phyloP scores from a whole-genome alignment of 1,140 invertebrate species.

The Drosophila asahinai region DNA sequence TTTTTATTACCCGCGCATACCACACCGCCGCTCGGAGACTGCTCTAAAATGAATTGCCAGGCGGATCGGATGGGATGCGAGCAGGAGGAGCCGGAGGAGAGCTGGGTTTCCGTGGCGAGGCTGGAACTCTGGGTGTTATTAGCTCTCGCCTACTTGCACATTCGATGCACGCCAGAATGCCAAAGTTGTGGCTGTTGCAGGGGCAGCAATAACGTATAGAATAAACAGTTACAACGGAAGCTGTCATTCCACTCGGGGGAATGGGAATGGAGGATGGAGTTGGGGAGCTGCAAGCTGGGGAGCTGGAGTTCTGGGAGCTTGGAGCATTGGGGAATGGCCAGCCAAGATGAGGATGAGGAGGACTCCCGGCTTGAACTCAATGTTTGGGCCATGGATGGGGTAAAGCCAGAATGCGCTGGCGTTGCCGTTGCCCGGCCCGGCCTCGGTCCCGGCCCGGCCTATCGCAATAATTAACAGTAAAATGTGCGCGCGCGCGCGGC shows the following conservation, averaged over 20 bases:
- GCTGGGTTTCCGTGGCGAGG: conserved; percentile 13
- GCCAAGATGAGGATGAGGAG: conserved; percentile 47
- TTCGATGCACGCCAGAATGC: conserved; percentile 84
- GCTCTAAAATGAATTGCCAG: conserved; percentile 79
- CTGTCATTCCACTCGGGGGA: conserved; percentile 80
- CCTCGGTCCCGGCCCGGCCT: conserved; percentile 22
- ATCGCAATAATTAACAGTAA: conserved; percentile 83
- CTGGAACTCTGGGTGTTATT: conserved; percentile 69
- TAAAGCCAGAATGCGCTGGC: conserved; percentile 65
- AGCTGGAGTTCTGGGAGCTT: no score
- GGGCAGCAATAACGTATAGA: conserved; percentile 78
- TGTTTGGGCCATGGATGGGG: conserved; percentile 52
- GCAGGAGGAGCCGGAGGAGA: background rate
- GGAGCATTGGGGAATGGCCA: conserved; percentile 32
- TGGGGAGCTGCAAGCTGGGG: background rate
- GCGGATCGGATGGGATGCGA: conserved; percentile 20
- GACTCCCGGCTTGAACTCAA: conserved; percentile 51
- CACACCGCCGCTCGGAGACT: conserved; percentile 51
- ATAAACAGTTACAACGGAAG: conserved; percentile 83
- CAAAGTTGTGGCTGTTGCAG: conserved; percentile 54
- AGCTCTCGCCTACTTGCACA: conserved; percentile 84
- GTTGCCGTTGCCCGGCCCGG: conserved; percentile 27
- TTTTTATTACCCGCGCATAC: conserved; percentile 84
- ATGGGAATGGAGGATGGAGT: conserved; percentile 35
- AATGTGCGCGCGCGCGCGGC: conserved; percentile 45